Evolutionary conservation across 1,140 invertebrate species (phyloP), one percentile per base, ranked within the genome.

Genomic region (Brachionus sp.): DNA sequence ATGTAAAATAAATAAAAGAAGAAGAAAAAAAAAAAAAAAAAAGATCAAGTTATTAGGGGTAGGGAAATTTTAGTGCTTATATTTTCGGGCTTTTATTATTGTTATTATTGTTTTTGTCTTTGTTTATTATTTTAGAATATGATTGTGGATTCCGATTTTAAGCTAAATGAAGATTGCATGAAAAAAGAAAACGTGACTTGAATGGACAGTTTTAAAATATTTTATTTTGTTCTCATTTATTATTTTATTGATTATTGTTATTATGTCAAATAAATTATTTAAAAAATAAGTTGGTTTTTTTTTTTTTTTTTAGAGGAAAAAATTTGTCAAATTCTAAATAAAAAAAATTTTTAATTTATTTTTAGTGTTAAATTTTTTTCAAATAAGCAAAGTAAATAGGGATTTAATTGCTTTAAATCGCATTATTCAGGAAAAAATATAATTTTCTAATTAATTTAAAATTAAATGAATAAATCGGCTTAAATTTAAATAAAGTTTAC

Each of bases 241-340:
- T 57, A 19, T 57, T 57, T 57, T 57, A 57, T 57, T 57, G 50
- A 57, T 23, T 57, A 57, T 57, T 53, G 16, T 53, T 57, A 57
- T 57, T 57, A 57, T 57, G 50, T 57, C 19, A 57, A 57, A 57
- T 57, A 57, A 57, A 57, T 57, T 57, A 57, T 57, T 57, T 57
- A 57, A 57, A 57, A 25, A 9, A 23, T 19, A 57, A 0, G 1
- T 23, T 25, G n/a, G n/a, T 23, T 57, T 19, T 57, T 57, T 1
- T 19, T 57, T 9, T 57, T 19, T 57, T 57, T 57, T 57, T 2
- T 29, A 2, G 1, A 2, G 29, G 29, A 29, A 29, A 29, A 3
- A 29, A 29, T 2, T 29, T 2, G 29, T 29, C 29, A 29, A 29
- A 29, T 2, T 29, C 3, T 29, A 2, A 29, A 29, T 29, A 2